phyloP scores from a whole-genome alignment of 1,140 invertebrate species.

The Neoseiulus cucumeris region DNA sequence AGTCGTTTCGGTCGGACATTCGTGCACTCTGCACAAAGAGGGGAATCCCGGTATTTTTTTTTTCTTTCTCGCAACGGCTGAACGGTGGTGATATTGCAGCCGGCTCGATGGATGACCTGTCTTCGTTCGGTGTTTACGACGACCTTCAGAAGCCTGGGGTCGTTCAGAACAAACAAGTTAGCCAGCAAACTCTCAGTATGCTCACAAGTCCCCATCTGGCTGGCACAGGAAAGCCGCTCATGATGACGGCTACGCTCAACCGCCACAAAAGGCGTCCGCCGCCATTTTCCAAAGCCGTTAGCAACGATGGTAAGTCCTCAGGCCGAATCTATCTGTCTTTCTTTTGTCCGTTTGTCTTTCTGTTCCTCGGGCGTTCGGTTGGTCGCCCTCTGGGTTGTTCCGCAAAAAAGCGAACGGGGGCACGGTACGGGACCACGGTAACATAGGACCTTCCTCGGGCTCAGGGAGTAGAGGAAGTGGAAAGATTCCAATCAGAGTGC shows the following conservation, averaged over 20 bases:
- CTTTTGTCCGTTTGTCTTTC: no score
- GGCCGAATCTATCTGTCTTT: no score
- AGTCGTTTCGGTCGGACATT: no score
- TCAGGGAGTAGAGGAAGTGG: no score
- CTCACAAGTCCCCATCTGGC: neutral
- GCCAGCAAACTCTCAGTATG: constrained; percentile 4
- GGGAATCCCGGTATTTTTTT: no score
- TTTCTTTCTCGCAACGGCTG: neutral
- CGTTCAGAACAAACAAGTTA: neutral
- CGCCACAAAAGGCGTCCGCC: neutral
- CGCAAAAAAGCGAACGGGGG: no score
- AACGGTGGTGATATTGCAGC: neutral
- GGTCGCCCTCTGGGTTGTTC: no score
- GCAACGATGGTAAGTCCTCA: constrained; percentile 3
- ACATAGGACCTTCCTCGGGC: no score
- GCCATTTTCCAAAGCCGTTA: constrained; percentile 2
- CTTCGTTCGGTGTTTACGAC: constrained; percentile 6
- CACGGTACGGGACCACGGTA: no score
- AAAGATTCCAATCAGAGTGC: no score
- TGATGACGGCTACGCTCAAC: constrained; percentile 5
- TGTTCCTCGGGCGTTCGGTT: no score
- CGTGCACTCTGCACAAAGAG: no score
- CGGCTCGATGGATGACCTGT: constrained; percentile 4
- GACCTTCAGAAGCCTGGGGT: neutral
- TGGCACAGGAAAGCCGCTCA: neutral